Evolutionary conservation across 2,888 invertebrate genomes (phyloP).

Genomic region (Campaea margaritaria): DNA sequence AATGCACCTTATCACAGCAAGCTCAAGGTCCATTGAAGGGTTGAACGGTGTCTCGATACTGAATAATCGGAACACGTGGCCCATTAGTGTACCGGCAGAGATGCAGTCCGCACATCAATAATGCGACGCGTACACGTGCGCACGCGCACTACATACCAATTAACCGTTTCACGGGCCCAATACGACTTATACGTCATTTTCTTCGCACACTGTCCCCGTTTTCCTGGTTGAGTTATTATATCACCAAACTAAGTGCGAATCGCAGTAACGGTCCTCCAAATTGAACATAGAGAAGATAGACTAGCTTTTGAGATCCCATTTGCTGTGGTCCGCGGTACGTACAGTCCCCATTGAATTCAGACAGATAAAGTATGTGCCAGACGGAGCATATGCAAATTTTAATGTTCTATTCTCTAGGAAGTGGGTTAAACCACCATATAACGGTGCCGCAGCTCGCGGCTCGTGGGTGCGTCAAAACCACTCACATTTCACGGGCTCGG

Average conservation of each 20-base stretch:
- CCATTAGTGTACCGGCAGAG: slow-evolving; percentile 63
- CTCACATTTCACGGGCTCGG: slow-evolving; percentile 50
- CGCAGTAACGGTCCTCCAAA: slow-evolving; percentile 12
- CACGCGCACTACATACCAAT: slow-evolving; percentile 55
- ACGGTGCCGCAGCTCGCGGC: slow-evolving; percentile 41
- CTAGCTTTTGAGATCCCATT: slow-evolving; percentile 7
- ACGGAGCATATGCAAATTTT: slow-evolving; percentile 37
- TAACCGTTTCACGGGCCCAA: slow-evolving; percentile 54
- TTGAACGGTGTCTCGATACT: slow-evolving; percentile 43
- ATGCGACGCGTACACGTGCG: slow-evolving; percentile 51
- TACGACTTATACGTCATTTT: slow-evolving; percentile 43
- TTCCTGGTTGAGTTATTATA: slow-evolving; percentile 32
- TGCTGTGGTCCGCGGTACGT: slow-evolving; percentile 12
- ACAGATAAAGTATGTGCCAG: slow-evolving; percentile 30
- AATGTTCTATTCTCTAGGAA: slow-evolving; percentile 42
- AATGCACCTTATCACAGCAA: not conserved
- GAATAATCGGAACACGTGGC: slow-evolving; percentile 65
- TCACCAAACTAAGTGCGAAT: slow-evolving; percentile 20
- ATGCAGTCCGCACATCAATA: slow-evolving; percentile 55
- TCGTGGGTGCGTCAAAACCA: slow-evolving; percentile 56
- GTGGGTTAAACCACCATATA: slow-evolving; percentile 54
- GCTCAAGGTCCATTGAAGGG: slow-evolving; percentile 26
- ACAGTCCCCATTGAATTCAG: slow-evolving; percentile 26
- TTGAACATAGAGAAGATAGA: slow-evolving; percentile 1
- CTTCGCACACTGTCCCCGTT: slow-evolving; percentile 24